Base-by-base conservation (phyloP, 2,113 vertebrate species). In the Cinclus mexicanus region DNA sequence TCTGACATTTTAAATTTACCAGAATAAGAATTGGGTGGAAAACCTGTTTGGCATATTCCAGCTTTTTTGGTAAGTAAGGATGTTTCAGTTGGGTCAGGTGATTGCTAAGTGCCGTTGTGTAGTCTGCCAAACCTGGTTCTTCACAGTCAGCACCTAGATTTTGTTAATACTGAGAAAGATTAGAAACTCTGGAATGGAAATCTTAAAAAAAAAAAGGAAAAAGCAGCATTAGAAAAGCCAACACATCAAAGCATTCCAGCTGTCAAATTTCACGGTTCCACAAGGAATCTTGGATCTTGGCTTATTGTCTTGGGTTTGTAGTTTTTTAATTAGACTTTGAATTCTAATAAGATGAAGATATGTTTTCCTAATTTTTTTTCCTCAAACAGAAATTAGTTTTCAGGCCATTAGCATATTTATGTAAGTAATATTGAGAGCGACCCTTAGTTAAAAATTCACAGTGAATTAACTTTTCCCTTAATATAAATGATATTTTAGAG, bases 391-490 rank as follows among this genome's bases (percentile, higher is more conserved):
- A 85, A 93, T 93, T 80, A 63, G 42, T 74, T 91, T 93, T 89
- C 53, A 91, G 50, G 6, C 61, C 6, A 87, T 91, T 89, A 95
- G 37, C 81, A 72, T 95, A 65, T 93, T 82, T 93, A 79, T 44
- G 9, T 74, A 78, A 83, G 63, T 77, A 85, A 87, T 69, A 69
- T 10, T 65, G 75, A 90, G 71, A 59, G 12, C 1, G 0, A 82
- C 84, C 49, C 50, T 83, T 89, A 65, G 55, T 91, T 94, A 85
- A 95, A 95, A 85, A 71, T 85, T 85, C 87, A 77, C n/a, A 83
- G 70, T 65, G 85, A 89, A 93, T 91, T 89, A 84, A 79, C 20
- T 76, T 96, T 79, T 70, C 50, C 39, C 50, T 83, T 74, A 77
- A 75, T 79, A 91, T n/a, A 83, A 76, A 46, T 59, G 5, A 19